Evolutionary conservation across 2,113 vertebrate species (phyloP).

Genomic region (Sander vitreus): DNA sequence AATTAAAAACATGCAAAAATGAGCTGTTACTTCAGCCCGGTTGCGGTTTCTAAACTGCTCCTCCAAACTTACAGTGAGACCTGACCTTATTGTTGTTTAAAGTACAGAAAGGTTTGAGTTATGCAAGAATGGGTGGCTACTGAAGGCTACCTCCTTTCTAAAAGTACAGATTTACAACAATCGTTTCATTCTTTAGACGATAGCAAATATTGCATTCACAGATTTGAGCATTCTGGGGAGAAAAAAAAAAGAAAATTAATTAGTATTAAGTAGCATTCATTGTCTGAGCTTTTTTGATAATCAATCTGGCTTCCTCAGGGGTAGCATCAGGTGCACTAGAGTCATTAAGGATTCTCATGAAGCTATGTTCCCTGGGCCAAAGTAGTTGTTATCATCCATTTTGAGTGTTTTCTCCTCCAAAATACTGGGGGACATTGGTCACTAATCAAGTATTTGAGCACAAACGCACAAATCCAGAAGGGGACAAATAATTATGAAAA

Average conservation of each 20-base stretch:
- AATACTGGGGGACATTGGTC: neutral
- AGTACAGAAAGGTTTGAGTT: constrained; percentile 2
- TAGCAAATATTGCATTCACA: neutral
- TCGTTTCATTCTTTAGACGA: neutral
- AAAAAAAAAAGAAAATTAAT: neutral
- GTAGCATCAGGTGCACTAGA: constrained; percentile 6
- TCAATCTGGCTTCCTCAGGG: neutral
- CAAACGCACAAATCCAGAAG: neutral
- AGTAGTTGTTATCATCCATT: neutral
- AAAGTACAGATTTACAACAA: neutral
- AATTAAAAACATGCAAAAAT: no score
- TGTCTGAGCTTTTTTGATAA: neutral
- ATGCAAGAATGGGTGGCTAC: neutral
- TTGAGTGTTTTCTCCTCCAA: neutral
- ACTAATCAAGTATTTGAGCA: neutral
- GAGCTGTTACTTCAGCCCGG: no score
- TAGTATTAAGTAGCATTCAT: neutral
- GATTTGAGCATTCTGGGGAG: neutral
- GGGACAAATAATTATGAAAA: neutral
- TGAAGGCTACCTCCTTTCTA: neutral
- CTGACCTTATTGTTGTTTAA: no score
- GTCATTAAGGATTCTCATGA: neutral
- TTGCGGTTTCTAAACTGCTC: no score
- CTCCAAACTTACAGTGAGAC: no score
- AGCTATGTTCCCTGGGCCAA: neutral